A percentile compares a stretch with the other conserved stretches of the same genome.
Evolutionary conservation across 2,888 invertebrate species (phyloP).

Genomic region (Siphlonurus alternatus): DNA sequence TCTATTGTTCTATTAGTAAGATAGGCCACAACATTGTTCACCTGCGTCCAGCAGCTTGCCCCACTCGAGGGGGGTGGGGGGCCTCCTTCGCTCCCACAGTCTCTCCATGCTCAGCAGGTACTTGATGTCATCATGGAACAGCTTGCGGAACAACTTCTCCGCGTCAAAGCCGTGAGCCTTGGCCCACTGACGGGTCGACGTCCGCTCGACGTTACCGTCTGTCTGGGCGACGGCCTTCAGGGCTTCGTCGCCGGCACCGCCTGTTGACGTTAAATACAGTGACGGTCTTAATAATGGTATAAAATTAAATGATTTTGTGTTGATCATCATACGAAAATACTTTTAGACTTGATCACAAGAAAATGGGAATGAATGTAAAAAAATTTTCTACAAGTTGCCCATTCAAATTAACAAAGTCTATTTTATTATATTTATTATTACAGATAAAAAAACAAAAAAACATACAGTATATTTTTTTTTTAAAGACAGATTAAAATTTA

Average conservation of each 20-base stretch:
- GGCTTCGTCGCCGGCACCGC: slow-evolving; percentile 40
- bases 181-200: slow-evolving; percentile 79
- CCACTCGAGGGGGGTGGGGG: slow-evolving; percentile 68
- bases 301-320: background rate
- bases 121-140: slow-evolving; percentile 87
- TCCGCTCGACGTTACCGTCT: slow-evolving; percentile 36
- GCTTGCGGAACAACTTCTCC: slow-evolving; percentile 73
- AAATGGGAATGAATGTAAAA: too few species aligned
- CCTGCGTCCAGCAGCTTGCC: slow-evolving; percentile 35
- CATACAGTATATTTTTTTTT: background rate
- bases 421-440: too few species aligned
- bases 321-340: background rate
- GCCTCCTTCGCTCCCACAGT: slow-evolving; percentile 80
- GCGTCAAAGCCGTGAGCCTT: slow-evolving; percentile 65
- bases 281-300: background rate
- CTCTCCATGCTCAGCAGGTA: slow-evolving; percentile 89
- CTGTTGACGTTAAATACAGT: too few species aligned
- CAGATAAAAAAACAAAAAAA: too few species aligned
- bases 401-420: too few species aligned
- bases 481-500: too few species aligned
- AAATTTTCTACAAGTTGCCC: too few species aligned
- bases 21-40: too few species aligned
- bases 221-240: slow-evolving; percentile 32
- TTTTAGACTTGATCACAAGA: too few species aligned
- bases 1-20: too few species aligned